Percentiles rank a stretch among this genome's conserved stretches.
These are phyloP conservation scores for Pseudoips prasinana DNA, from an alignment of 2,888 invertebrate genomes.

Conservation along the genomic window DNA sequence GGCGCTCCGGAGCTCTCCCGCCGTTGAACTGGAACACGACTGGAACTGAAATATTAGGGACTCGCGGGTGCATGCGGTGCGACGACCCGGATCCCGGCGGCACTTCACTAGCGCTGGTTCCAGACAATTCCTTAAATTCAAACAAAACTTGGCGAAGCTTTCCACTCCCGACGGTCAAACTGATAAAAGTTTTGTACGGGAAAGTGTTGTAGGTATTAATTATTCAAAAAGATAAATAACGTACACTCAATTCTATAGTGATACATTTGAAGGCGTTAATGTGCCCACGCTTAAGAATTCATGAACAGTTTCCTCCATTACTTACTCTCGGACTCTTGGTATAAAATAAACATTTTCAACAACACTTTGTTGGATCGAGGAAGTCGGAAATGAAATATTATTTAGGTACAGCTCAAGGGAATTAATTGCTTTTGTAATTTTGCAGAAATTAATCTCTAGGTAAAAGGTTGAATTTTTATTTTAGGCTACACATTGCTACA, in stretches of 20 bases:
- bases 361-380: too few relatives aligned
- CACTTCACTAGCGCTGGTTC: conserved; percentile 29
- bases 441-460: too few relatives aligned
- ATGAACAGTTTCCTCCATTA: background rate
- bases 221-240: conserved; percentile 8
- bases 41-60: conserved; percentile 48
- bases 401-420: too few relatives aligned
- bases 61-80: conserved; percentile 34
- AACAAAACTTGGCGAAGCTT: conserved; percentile 18
- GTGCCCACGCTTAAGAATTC: background rate
- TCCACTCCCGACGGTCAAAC: conserved; percentile 10
- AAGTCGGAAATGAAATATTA: too few relatives aligned
- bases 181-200: conserved; percentile 12
- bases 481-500: too few relatives aligned
- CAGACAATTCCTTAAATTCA: conserved; percentile 24
- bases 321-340: too few relatives aligned
- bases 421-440: too few relatives aligned
- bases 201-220: conserved; percentile 11
- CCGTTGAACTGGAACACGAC: conserved; percentile 48
- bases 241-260: conserved; percentile 1
- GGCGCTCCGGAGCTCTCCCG: conserved; percentile 47
- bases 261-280: too few relatives aligned
- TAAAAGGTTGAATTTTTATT: too few relatives aligned
- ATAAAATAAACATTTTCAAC: too few relatives aligned
- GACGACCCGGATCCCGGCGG: conserved; percentile 25